These are phyloP conservation scores for Tridacna gigas DNA, from an alignment of 2,888 invertebrate species.

Conservation along the genomic window DNA sequence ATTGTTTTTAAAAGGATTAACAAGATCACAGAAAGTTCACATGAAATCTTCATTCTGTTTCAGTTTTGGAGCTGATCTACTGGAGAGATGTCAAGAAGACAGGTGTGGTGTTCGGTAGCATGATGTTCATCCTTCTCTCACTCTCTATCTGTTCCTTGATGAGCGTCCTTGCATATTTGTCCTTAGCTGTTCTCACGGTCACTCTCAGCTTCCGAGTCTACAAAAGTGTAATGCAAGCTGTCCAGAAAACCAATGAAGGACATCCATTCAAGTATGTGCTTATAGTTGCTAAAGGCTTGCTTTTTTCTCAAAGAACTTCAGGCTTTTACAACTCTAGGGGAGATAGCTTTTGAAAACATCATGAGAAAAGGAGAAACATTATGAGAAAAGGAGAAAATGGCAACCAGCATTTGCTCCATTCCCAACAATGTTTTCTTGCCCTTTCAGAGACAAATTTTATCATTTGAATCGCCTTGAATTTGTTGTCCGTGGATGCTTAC, in stretches of 20 bases:
- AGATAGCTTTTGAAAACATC: no score
- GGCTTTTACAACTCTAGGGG: no score
- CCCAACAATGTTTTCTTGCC: no score
- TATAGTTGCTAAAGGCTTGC: not conserved
- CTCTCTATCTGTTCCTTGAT: conserved; percentile 98
- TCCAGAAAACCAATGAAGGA: conserved; percentile 97
- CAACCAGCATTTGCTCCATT: no score
- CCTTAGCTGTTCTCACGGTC: conserved; percentile 93
- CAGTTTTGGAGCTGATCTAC: conserved; percentile 95
- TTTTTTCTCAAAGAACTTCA: no score
- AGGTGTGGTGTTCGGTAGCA: conserved; percentile 96
- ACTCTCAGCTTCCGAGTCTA: conserved; percentile 98
- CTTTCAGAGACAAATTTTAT: no score
- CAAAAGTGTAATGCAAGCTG: conserved; percentile 96
- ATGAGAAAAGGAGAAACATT: no score
- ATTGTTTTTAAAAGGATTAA: not conserved
- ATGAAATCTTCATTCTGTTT: conserved; percentile 43
- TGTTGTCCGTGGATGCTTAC: no score
- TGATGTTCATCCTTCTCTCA: conserved; percentile 94
- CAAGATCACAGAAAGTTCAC: not conserved
- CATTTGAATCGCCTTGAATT: no score
- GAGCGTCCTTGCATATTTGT: conserved; percentile 96
- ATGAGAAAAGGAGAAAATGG: no score
- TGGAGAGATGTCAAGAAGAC: conserved; percentile 98
- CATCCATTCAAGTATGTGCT: conserved; percentile 97